Evolutionary conservation across 2,113 vertebrate species (phyloP).

Genomic region (Chamaea fasciata): DNA sequence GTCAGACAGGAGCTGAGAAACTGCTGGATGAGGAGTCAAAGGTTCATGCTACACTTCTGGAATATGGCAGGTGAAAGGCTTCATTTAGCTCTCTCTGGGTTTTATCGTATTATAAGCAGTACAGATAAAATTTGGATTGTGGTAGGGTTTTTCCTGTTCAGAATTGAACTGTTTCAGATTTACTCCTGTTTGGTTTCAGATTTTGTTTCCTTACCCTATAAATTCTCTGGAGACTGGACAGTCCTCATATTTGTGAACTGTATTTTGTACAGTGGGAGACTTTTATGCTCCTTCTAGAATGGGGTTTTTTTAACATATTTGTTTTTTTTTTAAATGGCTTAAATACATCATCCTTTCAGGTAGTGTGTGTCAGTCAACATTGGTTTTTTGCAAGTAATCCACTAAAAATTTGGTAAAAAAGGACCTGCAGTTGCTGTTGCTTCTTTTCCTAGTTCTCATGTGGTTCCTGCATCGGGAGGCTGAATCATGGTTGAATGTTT

Average conservation of each 20-base stretch:
- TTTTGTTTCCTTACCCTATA: background rate
- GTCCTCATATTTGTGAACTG: background rate
- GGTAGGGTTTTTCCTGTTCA: background rate
- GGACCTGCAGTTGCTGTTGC: background rate
- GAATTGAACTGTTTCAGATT: background rate
- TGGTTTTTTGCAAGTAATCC: background rate
- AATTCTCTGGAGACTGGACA: background rate
- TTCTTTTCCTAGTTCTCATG: background rate
- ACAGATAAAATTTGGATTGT: background rate
- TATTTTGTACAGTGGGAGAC: background rate
- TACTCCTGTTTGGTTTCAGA: background rate
- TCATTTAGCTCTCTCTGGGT: background rate
- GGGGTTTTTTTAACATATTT: background rate
- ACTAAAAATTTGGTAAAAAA: background rate
- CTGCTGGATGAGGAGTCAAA: conserved; percentile 91
- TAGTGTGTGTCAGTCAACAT: background rate
- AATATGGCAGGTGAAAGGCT: conserved; percentile 87
- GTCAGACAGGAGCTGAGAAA: conserved; percentile 83
- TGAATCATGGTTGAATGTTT: background rate
- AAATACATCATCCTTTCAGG: background rate
- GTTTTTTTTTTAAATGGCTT: background rate
- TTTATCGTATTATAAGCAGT: background rate
- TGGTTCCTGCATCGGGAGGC: background rate
- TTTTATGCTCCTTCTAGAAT: background rate
- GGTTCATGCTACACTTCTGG: conserved; percentile 90